phyloP scores from a whole-genome alignment of 2,888 invertebrate species.

The Chloromyia formosa region DNA sequence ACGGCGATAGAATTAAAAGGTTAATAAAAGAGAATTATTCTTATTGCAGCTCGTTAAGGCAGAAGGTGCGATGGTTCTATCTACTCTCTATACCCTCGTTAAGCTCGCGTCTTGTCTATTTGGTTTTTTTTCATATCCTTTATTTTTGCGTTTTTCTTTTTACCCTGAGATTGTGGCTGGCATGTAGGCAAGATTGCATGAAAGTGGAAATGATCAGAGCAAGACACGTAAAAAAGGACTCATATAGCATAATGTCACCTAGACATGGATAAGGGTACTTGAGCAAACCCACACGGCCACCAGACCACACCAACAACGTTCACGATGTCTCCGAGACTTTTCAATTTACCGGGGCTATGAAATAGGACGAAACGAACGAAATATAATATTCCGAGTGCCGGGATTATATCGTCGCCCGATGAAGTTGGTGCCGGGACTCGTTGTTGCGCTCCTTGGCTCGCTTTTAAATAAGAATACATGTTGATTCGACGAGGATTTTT shows the following conservation, averaged over 20 bases:
- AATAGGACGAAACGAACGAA: constrained; percentile 28
- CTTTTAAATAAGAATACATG: constrained; percentile 42
- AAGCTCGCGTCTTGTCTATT: background rate
- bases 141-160: too few species aligned
- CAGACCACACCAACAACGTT: background rate
- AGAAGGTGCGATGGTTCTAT: constrained; percentile 19
- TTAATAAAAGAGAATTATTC: constrained; percentile 39
- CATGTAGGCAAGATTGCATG: background rate
- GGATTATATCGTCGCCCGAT: constrained; percentile 40
- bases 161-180: background rate
- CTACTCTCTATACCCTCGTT: constrained; percentile 1
- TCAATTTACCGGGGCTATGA: constrained; percentile 34
- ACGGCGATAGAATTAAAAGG: constrained; percentile 25
- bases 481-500: constrained; percentile 33
- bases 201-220: background rate
- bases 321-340: constrained; percentile 9
- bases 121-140: background rate
- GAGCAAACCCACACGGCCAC: background rate
- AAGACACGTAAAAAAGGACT: background rate
- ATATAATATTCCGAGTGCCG: constrained; percentile 46
- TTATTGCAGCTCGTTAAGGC: constrained; percentile 29
- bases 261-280: constrained; percentile 25
- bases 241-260: constrained; percentile 25
- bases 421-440: background rate
- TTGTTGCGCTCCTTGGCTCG: constrained; percentile 1